phyloP scores from a whole-genome alignment of 2,888 invertebrate species.

The Mythimna impura region DNA sequence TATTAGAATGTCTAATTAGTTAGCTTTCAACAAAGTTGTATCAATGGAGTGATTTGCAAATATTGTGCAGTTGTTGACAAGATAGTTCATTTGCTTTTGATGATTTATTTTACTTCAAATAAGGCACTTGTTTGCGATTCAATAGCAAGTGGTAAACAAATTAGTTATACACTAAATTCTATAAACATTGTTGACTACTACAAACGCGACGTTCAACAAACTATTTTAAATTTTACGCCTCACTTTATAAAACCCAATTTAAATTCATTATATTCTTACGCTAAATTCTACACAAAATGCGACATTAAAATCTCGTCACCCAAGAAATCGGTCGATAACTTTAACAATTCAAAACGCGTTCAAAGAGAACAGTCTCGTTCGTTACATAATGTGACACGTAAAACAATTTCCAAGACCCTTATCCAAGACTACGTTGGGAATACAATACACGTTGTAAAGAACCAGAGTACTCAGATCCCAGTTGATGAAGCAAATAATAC shows the following conservation, averaged over 20 bases:
- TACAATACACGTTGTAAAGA: conserved; percentile 73
- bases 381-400: conserved; percentile 83
- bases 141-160: not conserved
- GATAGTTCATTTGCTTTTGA: conserved; percentile 3
- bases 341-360: conserved; percentile 77
- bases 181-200: not conserved
- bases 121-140: not conserved
- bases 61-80: not conserved
- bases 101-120: conserved; percentile 1
- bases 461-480: conserved; percentile 59
- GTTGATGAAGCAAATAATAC: conserved; percentile 25
- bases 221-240: conserved; percentile 5
- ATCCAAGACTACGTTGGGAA: conserved; percentile 76
- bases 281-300: conserved; percentile 16
- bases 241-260: conserved; percentile 15
- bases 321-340: conserved; percentile 58
- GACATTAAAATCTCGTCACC: conserved; percentile 59
- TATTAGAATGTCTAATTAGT: too few species aligned
- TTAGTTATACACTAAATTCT: not conserved
- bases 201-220: not conserved
- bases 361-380: conserved; percentile 74
- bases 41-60: not conserved
- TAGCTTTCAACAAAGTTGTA: too few species aligned
- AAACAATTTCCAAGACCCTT: conserved; percentile 83
- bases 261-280: conserved; percentile 32